Conservation (phyloP, 2,113 vertebrate genomes). For the Albula glossodonta region DNA sequence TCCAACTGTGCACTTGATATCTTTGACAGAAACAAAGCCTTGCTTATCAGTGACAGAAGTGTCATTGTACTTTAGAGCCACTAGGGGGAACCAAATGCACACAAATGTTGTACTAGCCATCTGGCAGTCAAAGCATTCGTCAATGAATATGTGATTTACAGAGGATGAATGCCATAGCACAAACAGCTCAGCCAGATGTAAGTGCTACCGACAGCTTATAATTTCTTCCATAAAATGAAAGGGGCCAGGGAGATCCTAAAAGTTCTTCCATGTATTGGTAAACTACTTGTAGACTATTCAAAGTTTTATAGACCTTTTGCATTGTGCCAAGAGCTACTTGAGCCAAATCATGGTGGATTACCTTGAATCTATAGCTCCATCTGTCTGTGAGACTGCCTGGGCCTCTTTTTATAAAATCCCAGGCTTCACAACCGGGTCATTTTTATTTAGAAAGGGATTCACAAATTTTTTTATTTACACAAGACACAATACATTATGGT, state of each 20-base stretch:
- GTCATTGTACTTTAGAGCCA: conserved; percentile 14
- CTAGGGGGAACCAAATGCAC: conserved; percentile 26
- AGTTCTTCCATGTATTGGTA: too few species aligned
- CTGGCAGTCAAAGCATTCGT: neutral
- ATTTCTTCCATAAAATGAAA: too few species aligned
- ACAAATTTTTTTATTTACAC: too few species aligned
- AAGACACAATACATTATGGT: too few species aligned
- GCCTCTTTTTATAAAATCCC: neutral
- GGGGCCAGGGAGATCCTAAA: too few species aligned
- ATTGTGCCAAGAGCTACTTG: neutral
- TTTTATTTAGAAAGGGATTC: neutral
- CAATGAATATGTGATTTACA: neutral
- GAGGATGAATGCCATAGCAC: too few species aligned
- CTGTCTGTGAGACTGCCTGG: neutral
- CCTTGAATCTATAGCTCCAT: neutral
- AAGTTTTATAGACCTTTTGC: neutral
- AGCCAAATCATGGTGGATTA: neutral
- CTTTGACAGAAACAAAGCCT: neutral
- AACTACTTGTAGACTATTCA: neutral
- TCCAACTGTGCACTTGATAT: neutral
- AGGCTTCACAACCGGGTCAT: neutral
- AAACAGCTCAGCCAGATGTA: too few species aligned
- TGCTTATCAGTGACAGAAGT: neutral
- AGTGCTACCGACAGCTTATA: too few species aligned
- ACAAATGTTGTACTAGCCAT: neutral